Percentiles rank a stretch among this genome's conserved stretches.
Evolutionary conservation across 2,797 vertebrate genomes (phyloP).

Genomic region (Sebastes trivittatus): DNA sequence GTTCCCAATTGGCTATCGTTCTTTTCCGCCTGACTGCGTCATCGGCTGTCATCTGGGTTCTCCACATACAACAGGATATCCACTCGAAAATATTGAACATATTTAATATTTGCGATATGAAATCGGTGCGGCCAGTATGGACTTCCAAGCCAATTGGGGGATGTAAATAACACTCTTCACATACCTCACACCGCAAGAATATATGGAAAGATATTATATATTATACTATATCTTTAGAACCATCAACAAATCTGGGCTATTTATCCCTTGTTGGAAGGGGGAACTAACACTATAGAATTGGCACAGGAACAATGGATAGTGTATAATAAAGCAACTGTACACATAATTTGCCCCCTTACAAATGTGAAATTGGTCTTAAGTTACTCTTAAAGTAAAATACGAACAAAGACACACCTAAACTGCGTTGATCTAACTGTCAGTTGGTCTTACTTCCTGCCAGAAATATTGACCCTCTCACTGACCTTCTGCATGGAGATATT

Average conservation of each 20-base stretch:
- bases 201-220: too few relatives aligned
- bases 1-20: too few relatives aligned
- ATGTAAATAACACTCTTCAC: too few relatives aligned
- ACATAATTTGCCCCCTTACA: background rate
- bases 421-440: background rate
- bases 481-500: background rate
- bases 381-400: background rate
- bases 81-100: too few relatives aligned
- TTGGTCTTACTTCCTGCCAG: background rate
- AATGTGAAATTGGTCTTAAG: background rate
- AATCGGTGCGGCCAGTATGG: too few relatives aligned
- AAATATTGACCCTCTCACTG: background rate
- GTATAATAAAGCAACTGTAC: background rate
- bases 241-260: accelerated
- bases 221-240: too few relatives aligned
- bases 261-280: accelerated
- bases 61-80: too few relatives aligned
- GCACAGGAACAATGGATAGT: background rate
- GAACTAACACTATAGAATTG: background rate
- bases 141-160: too few relatives aligned
- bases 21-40: too few relatives aligned
- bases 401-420: background rate
- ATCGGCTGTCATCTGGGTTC: too few relatives aligned
- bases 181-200: too few relatives aligned
- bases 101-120: accelerated